Evolutionary conservation across 1,140 invertebrate genomes (phyloP), one percentile per base, ranked within the genome.

Genomic region (Anthonomus grandis): DNA sequence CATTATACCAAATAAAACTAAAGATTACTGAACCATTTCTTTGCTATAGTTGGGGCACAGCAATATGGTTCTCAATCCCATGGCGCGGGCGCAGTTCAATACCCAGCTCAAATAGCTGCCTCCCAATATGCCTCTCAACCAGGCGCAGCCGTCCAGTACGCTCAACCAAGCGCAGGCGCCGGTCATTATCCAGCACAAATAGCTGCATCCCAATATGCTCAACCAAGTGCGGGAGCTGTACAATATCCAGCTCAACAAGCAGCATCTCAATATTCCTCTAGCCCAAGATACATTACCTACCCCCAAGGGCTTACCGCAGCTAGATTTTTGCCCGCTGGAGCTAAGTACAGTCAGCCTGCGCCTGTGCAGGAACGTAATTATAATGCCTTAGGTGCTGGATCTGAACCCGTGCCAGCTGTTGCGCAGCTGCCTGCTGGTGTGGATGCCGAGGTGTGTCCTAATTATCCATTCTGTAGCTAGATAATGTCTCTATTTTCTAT

Each of bases 401-500:
- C 46, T 13, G 36, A 39, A 24, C 57, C 51, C 8, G 48, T 41
- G 27, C 51, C 39, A 42, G n/a, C 55, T 44, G 55, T 48, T 5
- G n/a, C n/a, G n/a, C 47, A 50, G 17, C 77, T 78, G 63, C 79
- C 79, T 3, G 79, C 79, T 31, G 76, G 76, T 55, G 72, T 80
- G 47, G 75, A 76, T 57, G 70, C 79, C 3, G 74, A 77, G 3
- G 68, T 74, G 15, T 82, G 80, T 69, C 79, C 79, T 41, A 82
- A 81, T 74, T 81, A 81, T 69, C 80, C 81, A 0, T 82, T 77
- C 75, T 81, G 80, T 64, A 74, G 71, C 9, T 47, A 48, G 27
- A 22, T 18, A 24, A 15, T n/a, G 17, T 17, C n/a, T 19, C 9
- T 22, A 54, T 17, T 36, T 42, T 15, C 9, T 27, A 5, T 38